A percentile compares a stretch with the other conserved stretches of the same genome.
These are phyloP conservation scores for Drosophila busckii DNA, from an alignment of 1,140 invertebrate genomes.

Conservation along the genomic window DNA sequence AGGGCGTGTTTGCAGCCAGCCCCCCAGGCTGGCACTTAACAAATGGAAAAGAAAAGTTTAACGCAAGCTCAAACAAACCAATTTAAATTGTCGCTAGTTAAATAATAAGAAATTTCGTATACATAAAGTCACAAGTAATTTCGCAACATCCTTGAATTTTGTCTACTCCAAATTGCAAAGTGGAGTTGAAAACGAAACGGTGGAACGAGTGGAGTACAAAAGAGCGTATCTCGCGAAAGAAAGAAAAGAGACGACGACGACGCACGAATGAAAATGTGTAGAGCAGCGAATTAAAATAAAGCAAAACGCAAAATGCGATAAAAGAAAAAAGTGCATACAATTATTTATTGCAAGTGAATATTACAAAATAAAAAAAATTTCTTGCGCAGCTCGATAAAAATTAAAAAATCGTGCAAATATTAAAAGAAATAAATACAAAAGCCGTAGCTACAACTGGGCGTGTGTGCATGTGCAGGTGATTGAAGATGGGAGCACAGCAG, in stretches of 20 bases:
- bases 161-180: constrained; percentile 67
- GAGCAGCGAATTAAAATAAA: constrained; percentile 62
- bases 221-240: constrained; percentile 38
- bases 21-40: constrained; percentile 28
- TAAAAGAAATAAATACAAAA: not conserved
- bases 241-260: constrained; percentile 42
- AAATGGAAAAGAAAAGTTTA: constrained; percentile 16
- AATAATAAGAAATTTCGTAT: constrained; percentile 7
- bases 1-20: constrained; percentile 52
- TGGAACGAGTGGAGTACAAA: constrained; percentile 17
- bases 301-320: constrained; percentile 51
- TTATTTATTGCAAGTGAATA: constrained; percentile 39
- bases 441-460: constrained; percentile 6
- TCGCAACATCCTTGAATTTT: constrained; percentile 69
- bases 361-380: constrained; percentile 19
- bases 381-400: too few species aligned
- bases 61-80: constrained; percentile 7
- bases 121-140: constrained; percentile 36
- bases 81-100: constrained; percentile 12
- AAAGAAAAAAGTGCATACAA: constrained; percentile 24
- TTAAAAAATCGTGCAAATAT: constrained; percentile 47
- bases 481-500: constrained; percentile 91
- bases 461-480: constrained; percentile 29
- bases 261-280: constrained; percentile 45
- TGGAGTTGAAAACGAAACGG: constrained; percentile 41